These are phyloP conservation scores for Tetramorium alpestre DNA, from an alignment of 1,140 invertebrate species.

Conservation along the genomic window DNA sequence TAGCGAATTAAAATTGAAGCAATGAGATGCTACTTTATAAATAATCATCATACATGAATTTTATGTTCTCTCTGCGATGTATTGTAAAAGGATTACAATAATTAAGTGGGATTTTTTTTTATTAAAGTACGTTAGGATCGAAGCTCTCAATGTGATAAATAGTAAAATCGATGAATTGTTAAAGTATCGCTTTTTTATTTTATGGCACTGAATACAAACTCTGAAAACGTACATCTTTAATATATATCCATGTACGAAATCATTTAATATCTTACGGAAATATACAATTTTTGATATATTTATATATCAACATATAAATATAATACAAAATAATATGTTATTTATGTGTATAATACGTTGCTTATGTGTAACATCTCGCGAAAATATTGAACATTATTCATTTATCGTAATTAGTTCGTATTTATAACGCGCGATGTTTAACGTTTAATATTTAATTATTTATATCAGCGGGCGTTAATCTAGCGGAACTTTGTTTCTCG, in stretches of 20 bases:
- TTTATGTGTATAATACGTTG: neutral
- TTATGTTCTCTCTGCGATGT: neutral
- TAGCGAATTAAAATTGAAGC: neutral
- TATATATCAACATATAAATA: neutral
- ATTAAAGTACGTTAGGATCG: neutral
- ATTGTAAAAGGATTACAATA: neutral
- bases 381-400: neutral
- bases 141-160: neutral
- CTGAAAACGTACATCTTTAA: neutral
- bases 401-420: neutral
- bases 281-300: neutral
- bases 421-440: neutral
- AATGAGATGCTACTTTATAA: neutral
- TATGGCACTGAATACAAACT: neutral
- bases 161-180: neutral
- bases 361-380: neutral
- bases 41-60: neutral
- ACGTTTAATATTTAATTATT: slow-evolving; percentile 23
- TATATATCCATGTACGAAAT: neutral
- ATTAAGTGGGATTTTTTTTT: neutral
- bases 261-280: neutral
- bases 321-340: neutral
- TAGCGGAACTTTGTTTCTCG: neutral
- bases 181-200: neutral
- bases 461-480: neutral